Percentiles rank a stretch among this genome's conserved stretches.
Conservation (phyloP, 2,113 vertebrate genomes). For the Chamaea fasciata region DNA sequence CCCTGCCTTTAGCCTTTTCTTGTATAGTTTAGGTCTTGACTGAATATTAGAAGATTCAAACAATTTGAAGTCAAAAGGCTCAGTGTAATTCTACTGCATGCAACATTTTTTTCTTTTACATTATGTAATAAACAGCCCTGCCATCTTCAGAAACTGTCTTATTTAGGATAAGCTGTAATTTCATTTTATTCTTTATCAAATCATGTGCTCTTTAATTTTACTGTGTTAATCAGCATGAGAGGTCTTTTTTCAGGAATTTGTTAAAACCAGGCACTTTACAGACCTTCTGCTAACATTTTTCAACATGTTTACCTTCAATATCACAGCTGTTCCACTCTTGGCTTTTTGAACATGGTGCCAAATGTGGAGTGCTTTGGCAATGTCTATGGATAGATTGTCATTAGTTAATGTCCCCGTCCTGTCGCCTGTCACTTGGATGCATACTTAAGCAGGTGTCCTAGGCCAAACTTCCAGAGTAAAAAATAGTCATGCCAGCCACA, state of each 20-base stretch:
- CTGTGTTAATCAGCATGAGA: background rate
- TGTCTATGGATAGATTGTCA: background rate
- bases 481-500: background rate
- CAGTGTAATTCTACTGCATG: background rate
- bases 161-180: constrained; percentile 1
- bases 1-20: background rate
- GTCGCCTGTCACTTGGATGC: background rate
- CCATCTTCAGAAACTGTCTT: background rate
- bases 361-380: constrained; percentile 30
- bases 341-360: background rate
- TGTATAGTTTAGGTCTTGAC: background rate
- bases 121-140: background rate
- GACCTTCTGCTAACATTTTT: constrained; percentile 44
- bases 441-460: background rate
- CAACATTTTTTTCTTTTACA: background rate
- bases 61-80: background rate
- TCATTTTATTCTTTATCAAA: constrained; percentile 14
- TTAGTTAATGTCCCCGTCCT: background rate
- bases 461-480: background rate
- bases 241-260: background rate
- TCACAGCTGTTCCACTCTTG: constrained; percentile 51
- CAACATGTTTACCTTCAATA: constrained; percentile 45
- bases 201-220: constrained; percentile 11
- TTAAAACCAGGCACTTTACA: constrained; percentile 5
- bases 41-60: background rate